A percentile compares a stretch with the other conserved stretches of the same genome.
Evolutionary conservation across 2,888 invertebrate species (phyloP).

Genomic region (Caenorhabditis becei): DNA sequence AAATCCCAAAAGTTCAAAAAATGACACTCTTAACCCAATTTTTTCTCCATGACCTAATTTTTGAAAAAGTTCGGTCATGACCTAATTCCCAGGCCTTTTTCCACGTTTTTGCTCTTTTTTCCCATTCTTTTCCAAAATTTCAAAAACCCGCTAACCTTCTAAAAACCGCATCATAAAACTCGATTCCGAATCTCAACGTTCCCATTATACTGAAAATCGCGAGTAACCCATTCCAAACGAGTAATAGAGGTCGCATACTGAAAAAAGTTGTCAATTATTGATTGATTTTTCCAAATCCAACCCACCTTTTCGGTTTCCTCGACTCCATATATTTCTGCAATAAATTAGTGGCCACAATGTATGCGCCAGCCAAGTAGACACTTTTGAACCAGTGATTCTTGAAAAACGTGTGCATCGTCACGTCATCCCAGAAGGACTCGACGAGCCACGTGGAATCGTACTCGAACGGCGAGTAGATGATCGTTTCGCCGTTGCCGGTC

Average conservation of each 20-base stretch:
- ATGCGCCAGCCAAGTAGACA: conserved; percentile 80
- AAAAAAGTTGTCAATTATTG: conserved; percentile 39
- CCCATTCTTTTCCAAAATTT: too few relatives aligned
- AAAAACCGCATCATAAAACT: conserved; percentile 66
- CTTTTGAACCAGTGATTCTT: conserved; percentile 70
- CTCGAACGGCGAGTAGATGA: conserved; percentile 72
- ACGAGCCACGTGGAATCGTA: conserved; percentile 60
- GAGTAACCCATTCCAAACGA: conserved; percentile 82
- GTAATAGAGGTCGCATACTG: conserved; percentile 77
- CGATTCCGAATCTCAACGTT: conserved; percentile 72
- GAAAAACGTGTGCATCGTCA: conserved; percentile 70
- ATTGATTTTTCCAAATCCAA: conserved; percentile 30
- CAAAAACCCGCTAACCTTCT: too few relatives aligned
- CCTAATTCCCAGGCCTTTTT: too few relatives aligned
- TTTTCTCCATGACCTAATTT: too few relatives aligned
- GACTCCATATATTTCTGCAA: conserved; percentile 82
- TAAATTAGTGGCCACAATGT: conserved; percentile 82
- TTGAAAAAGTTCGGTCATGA: too few relatives aligned
- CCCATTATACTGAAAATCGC: conserved; percentile 82
- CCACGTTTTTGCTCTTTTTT: too few relatives aligned
- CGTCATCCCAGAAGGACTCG: conserved; percentile 57
- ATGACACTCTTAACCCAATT: too few relatives aligned
- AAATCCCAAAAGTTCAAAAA: too few relatives aligned
- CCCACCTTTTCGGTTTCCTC: conserved; percentile 80
- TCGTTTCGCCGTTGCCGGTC: conserved; percentile 70